Evolutionary conservation across 2,888 invertebrate species (phyloP).

Genomic region (Elaeidobius kamerunicus): DNA sequence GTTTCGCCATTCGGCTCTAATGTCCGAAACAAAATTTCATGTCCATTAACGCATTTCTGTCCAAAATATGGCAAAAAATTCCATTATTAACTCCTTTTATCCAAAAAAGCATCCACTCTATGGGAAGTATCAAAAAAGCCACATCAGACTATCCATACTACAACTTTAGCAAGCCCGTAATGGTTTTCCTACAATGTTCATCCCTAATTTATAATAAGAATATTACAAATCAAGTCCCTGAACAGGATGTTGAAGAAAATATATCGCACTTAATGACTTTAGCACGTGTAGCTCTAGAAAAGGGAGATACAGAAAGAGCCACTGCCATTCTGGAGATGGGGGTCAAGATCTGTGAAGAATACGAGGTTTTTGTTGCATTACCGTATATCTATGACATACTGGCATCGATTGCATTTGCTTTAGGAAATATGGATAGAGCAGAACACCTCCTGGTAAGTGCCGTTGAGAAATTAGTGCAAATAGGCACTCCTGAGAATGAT

Average conservation of each 20-base stretch:
- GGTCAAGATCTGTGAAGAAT: constrained; percentile 47
- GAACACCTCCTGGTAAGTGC: constrained; percentile 45
- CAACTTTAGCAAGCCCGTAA: constrained; percentile 17
- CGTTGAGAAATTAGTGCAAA: constrained; percentile 48
- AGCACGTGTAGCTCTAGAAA: constrained; percentile 45
- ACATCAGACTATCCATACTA: not conserved
- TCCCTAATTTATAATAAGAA: constrained; percentile 3
- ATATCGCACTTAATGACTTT: constrained; percentile 45
- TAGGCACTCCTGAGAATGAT: constrained; percentile 44
- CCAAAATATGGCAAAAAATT: constrained; percentile 22
- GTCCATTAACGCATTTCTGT: constrained; percentile 20
- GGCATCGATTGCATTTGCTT: constrained; percentile 47
- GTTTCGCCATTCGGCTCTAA: constrained; percentile 10
- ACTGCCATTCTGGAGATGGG: constrained; percentile 48
- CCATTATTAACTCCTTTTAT: constrained; percentile 6
- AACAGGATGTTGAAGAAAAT: constrained; percentile 45
- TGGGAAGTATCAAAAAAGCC: constrained; percentile 7
- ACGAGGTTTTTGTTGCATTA: constrained; percentile 44
- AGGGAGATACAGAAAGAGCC: constrained; percentile 46
- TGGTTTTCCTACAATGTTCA: constrained; percentile 19
- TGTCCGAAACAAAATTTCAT: constrained; percentile 25
- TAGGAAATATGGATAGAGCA: constrained; percentile 47
- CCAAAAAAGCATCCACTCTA: constrained; percentile 2
- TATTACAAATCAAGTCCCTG: constrained; percentile 20
- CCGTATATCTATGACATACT: constrained; percentile 50